These are phyloP conservation scores for Himalopsyche phryganea DNA, from an alignment of 1,140 invertebrate species.

Conservation along the genomic window DNA sequence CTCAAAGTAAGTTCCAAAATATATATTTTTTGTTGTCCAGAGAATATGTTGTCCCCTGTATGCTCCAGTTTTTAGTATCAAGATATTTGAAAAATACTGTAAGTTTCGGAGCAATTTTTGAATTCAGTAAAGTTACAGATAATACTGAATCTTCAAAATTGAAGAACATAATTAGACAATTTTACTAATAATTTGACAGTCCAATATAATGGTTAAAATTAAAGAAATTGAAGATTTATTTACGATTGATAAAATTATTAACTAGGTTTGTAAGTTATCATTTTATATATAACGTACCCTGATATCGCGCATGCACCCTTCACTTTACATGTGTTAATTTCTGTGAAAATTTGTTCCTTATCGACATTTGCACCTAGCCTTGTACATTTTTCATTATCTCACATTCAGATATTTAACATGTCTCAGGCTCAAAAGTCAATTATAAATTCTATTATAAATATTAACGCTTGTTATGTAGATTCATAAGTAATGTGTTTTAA, in stretches of 20 bases:
- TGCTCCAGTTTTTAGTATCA: constrained; percentile 1
- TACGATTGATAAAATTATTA: not conserved
- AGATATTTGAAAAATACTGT: not conserved
- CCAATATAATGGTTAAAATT: not conserved
- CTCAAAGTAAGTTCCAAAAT: constrained; percentile 13
- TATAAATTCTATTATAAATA: not conserved
- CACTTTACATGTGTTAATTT: too few relatives aligned
- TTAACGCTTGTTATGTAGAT: too few relatives aligned
- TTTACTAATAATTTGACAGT: too few relatives aligned
- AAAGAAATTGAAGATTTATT: not conserved
- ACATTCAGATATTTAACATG: too few relatives aligned
- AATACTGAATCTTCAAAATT: not conserved
- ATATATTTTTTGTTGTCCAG: not conserved
- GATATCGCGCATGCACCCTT: too few relatives aligned
- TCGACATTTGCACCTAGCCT: too few relatives aligned
- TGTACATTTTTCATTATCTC: too few relatives aligned
- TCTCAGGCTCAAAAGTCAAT: too few relatives aligned
- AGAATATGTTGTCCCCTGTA: constrained; percentile 13
- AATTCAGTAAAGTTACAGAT: not conserved
- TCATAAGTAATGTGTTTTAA: too few relatives aligned
- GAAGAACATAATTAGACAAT: not conserved
- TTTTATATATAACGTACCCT: too few relatives aligned
- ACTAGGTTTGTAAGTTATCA: not conserved
- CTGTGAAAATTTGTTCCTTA: too few relatives aligned
- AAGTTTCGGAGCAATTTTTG: not conserved